Conservation (phyloP, 2,888 invertebrate species). For the Dinocampus coccinellae region DNA sequence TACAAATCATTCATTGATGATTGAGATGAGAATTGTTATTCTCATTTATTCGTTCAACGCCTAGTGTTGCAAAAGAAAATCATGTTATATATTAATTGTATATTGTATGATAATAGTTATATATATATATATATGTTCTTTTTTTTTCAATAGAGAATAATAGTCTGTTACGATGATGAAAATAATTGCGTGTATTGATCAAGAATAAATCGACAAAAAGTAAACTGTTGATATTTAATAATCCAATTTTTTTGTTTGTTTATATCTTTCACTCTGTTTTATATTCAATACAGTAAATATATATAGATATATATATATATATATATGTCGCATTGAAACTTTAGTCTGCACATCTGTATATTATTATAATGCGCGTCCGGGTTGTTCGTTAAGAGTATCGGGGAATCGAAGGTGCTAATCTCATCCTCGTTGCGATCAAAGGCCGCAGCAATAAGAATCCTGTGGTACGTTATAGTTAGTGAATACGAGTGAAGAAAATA, state of each 20-base stretch:
- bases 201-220: neutral
- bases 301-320: too few species aligned
- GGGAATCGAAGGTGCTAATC: slow-evolving; percentile 59
- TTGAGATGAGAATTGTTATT: too few species aligned
- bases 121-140: neutral
- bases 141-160: slow-evolving; percentile 32
- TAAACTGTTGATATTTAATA: neutral
- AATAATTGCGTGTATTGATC: slow-evolving; percentile 17
- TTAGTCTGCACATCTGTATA: slow-evolving; percentile 44
- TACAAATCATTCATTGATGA: too few species aligned
- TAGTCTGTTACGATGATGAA: slow-evolving; percentile 20
- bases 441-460: slow-evolving; percentile 37
- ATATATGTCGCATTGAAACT: neutral
- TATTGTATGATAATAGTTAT: neutral
- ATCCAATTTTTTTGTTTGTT: too few species aligned
- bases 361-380: slow-evolving; percentile 52
- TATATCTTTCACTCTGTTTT: neutral
- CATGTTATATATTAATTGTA: neutral
- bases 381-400: slow-evolving; percentile 46
- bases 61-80: too few species aligned
- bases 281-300: neutral
- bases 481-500: neutral
- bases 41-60: too few species aligned
- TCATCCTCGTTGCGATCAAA: slow-evolving; percentile 60
- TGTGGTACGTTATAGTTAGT: neutral